Evolutionary conservation across 1,140 invertebrate species (phyloP).

Genomic region (Neodiprion fabricii): DNA sequence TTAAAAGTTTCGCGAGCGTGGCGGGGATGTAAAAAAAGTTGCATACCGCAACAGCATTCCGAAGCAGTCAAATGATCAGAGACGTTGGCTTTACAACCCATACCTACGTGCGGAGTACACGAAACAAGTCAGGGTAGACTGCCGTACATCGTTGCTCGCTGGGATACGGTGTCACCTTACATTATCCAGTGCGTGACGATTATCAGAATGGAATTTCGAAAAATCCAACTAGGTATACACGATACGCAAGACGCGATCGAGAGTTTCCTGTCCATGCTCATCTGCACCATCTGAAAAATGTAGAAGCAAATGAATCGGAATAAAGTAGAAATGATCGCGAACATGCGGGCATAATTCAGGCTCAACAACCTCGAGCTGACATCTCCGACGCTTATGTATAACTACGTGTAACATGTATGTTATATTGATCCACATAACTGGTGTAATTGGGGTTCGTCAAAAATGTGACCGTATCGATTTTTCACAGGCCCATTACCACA

Average conservation of each 20-base stretch:
- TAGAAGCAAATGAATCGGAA: neutral
- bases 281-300: neutral
- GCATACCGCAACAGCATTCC: neutral
- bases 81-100: neutral
- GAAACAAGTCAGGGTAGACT: neutral
- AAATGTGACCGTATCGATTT: too few species aligned
- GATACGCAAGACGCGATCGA: neutral
- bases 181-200: constrained; percentile 40
- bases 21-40: neutral
- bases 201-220: constrained; percentile 36
- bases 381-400: neutral
- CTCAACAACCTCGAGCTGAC: too few species aligned
- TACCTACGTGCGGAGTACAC: neutral
- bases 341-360: neutral
- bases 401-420: too few species aligned
- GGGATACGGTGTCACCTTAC: constrained; percentile 37
- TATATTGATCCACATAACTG: too few species aligned
- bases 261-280: neutral
- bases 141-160: neutral
- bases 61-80: neutral
- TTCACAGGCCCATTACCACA: too few species aligned
- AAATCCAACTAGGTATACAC: constrained; percentile 29
- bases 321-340: neutral
- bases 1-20: neutral
- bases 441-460: too few species aligned